Conservation (phyloP, 2,113 vertebrate genomes). For the Crocuta crocuta region DNA sequence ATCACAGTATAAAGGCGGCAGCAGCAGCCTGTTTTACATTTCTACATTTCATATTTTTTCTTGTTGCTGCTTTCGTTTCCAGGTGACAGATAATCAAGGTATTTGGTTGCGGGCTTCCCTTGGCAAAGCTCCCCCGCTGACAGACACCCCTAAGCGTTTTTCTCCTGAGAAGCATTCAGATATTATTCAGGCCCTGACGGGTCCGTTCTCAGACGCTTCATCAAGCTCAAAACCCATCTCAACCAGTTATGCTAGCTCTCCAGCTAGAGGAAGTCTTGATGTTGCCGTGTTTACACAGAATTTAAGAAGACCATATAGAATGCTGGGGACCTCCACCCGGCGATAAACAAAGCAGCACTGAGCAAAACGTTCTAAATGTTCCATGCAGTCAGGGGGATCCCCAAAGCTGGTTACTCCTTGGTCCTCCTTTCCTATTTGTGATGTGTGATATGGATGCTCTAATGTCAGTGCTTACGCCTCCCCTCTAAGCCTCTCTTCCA, state of each 20-base stretch:
- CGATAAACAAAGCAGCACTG: neutral
- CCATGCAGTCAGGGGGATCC: neutral
- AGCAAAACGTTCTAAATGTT: neutral
- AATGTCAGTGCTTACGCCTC: neutral
- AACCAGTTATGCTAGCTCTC: neutral
- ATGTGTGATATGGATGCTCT: neutral
- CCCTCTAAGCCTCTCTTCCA: neutral
- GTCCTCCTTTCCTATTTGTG: neutral
- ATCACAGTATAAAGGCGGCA: neutral
- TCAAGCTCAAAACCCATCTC: neutral
- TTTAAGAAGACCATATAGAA: constrained; percentile 22
- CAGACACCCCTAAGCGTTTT: neutral
- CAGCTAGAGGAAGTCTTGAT: neutral
- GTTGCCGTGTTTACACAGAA: neutral
- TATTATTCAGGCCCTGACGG: neutral
- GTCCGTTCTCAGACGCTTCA: neutral
- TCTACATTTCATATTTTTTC: neutral
- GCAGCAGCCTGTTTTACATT: neutral
- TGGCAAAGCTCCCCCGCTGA: neutral
- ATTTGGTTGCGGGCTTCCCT: neutral
- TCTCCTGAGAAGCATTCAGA: constrained; percentile 28
- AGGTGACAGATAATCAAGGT: neutral
- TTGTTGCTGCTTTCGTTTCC: neutral
- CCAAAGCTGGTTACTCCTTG: neutral
- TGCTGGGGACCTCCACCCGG: neutral